Evolutionary conservation across 2,888 invertebrate genomes (phyloP), one percentile per base, ranked within the genome.

Genomic region (Mesorhabditis spiculigera): DNA sequence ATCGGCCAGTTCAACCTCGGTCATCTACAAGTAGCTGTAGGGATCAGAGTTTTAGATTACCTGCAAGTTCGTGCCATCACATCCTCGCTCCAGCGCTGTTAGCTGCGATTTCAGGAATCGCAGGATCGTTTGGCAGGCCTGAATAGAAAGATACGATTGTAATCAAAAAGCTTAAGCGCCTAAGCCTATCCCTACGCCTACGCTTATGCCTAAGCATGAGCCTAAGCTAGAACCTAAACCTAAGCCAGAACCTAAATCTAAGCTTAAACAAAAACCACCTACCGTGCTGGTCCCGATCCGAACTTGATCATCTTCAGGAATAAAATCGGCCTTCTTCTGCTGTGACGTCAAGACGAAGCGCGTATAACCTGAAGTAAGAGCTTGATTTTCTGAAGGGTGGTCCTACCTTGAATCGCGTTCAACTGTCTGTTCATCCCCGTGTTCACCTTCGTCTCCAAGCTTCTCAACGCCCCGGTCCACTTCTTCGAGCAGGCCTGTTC

Each of bases 311-410:
- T 78, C 74, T 84, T 96, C 89, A 6, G 89, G 88, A 75, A 87
- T 88, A 82, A 89, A 97, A 87, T 97, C 97, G 0, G 92, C 92
- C 87, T 95, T 95, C 87, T 93, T 94, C 88, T 98, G 97, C 86
- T 97, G 95, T 0, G 91, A 91, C 87, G 93, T 92, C 41, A 98
- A 89, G 82, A 94, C 92, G 69, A 93, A 89, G 86, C 92, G 93
- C 0, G 94, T 92, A 93, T 95, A 97, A 66, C 93, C 92, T 43
- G 61, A 65, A n/a, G n/a, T 3, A 28, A 16, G 8, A 16, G n/a
- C 16, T 10, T n/a, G n/a, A 16, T 16, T 63, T 63, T 8, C 8
- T 63, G 16, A 63, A 4, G 8, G 41, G 10, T 63, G n/a, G n/a
- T 16, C n/a, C 10, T n/a, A 63, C 63, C 41, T 63, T 63, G 63